phyloP scores from a whole-genome alignment of 53 echinoderm and acorn worm genomes.

The Mesocentrotus franciscanus region DNA sequence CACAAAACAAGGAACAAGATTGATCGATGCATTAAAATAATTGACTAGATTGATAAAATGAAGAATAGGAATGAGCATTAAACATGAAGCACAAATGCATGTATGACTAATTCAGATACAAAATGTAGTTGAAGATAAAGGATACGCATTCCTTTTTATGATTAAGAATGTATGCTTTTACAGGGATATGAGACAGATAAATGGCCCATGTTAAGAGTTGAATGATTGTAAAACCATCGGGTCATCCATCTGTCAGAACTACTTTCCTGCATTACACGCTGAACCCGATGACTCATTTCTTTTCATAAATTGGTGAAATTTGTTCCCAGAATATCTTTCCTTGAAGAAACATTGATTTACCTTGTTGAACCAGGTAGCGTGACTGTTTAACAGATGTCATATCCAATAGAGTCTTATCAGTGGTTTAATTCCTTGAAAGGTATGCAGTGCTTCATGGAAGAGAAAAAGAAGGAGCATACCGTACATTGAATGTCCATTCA shows the following conservation, averaged over 20 bases:
- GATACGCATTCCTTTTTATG: background rate
- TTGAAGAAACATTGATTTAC: background rate
- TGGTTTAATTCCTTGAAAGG: slow-evolving; percentile 24
- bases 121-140: background rate
- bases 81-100: background rate
- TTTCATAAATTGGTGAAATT: slow-evolving; percentile 46
- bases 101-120: background rate
- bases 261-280: background rate
- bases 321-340: slow-evolving; percentile 13
- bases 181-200: background rate
- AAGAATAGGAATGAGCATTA: background rate
- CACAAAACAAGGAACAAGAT: background rate
- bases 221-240: background rate
- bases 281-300: slow-evolving; percentile 16
- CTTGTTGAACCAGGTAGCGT: slow-evolving; percentile 47
- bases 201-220: background rate
- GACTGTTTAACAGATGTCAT: slow-evolving; percentile 57
- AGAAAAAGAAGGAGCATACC: background rate
- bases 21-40: background rate
- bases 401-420: slow-evolving; percentile 33
- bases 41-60: background rate
- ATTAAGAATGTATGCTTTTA: background rate
- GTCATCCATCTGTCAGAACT: slow-evolving; percentile 18
- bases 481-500: background rate
- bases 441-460: background rate